Conservation (phyloP, 2,797 vertebrate species). For the Synanceia verrucosa region DNA sequence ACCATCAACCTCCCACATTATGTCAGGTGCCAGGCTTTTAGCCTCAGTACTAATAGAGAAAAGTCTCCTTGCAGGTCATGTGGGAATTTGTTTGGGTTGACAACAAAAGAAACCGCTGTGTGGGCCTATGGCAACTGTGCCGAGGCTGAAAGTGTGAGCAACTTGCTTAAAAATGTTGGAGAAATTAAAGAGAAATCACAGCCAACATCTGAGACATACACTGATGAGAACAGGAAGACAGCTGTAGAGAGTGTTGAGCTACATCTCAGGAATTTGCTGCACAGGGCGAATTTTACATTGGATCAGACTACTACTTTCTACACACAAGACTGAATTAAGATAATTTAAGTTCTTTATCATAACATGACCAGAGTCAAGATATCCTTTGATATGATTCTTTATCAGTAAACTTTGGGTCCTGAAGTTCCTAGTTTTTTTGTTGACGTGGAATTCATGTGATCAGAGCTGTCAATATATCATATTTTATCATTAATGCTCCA, state of each 20-base stretch:
- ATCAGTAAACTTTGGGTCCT: too few relatives aligned
- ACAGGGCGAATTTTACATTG: rapidly evolving
- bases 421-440: too few relatives aligned
- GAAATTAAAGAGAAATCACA: rapidly evolving
- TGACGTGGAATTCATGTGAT: too few relatives aligned
- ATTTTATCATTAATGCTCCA: too few relatives aligned
- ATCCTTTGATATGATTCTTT: too few relatives aligned
- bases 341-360: too few relatives aligned
- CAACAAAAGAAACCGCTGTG: rapidly evolving
- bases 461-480: too few relatives aligned
- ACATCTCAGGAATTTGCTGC: rapidly evolving
- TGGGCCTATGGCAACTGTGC: conserved; percentile 36
- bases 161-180: background rate
- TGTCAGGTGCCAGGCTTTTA: conserved; percentile 1
- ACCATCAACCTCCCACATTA: background rate
- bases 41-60: rapidly evolving
- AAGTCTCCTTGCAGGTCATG: background rate
- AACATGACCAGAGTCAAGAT: too few relatives aligned
- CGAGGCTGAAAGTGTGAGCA: conserved; percentile 52
- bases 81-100: conserved; percentile 38
- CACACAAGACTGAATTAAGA: too few relatives aligned
- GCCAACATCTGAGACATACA: rapidly evolving
- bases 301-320: rapidly evolving
- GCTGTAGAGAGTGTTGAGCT: rapidly evolving
- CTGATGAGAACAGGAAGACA: rapidly evolving